A percentile compares a stretch with the other conserved stretches of the same genome.
Conservation (phyloP, 2,797 vertebrate species). For the Esox masquinongy region DNA sequence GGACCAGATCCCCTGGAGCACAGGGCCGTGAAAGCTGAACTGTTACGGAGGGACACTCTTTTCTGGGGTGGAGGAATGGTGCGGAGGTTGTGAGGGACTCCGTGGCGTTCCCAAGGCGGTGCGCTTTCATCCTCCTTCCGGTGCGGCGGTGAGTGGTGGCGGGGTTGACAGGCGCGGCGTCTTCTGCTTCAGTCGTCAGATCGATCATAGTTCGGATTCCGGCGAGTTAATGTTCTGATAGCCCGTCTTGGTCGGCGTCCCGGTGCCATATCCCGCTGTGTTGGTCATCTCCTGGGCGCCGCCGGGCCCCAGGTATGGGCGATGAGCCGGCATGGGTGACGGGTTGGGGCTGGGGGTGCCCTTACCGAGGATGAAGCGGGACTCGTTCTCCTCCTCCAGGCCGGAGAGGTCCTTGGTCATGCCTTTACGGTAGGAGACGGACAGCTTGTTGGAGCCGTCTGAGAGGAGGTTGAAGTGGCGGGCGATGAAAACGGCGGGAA, state of each 20-base stretch:
- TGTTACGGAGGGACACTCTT: too few species aligned
- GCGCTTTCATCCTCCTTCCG: background rate
- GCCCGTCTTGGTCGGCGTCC: slow-evolving; percentile 82
- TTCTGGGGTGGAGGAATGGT: too few species aligned
- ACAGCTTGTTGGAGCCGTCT: slow-evolving; percentile 94
- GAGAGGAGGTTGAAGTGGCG: slow-evolving; percentile 91
- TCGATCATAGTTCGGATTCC: slow-evolving; percentile 76
- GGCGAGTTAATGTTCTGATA: slow-evolving; percentile 82
- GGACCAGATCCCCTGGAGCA: too few species aligned
- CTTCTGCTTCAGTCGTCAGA: slow-evolving; percentile 11
- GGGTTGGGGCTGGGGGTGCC: slow-evolving; percentile 85
- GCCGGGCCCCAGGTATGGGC: slow-evolving; percentile 91
- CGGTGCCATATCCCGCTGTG: slow-evolving; percentile 92
- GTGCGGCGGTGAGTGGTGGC: background rate
- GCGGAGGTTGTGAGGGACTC: too few species aligned
- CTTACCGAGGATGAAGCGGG: slow-evolving; percentile 96
- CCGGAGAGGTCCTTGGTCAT: slow-evolving; percentile 99
- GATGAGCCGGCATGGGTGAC: slow-evolving; percentile 92
- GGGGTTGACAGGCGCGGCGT: background rate
- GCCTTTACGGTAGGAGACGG: slow-evolving; percentile 95
- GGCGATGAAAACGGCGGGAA: slow-evolving; percentile 87
- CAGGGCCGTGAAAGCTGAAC: too few species aligned
- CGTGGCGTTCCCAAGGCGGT: too few species aligned
- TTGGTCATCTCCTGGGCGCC: slow-evolving; percentile 91
- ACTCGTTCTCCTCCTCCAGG: slow-evolving; percentile 94